Evolutionary conservation across 2,888 invertebrate species (phyloP).

Genomic region (Xanthorhoe designata): DNA sequence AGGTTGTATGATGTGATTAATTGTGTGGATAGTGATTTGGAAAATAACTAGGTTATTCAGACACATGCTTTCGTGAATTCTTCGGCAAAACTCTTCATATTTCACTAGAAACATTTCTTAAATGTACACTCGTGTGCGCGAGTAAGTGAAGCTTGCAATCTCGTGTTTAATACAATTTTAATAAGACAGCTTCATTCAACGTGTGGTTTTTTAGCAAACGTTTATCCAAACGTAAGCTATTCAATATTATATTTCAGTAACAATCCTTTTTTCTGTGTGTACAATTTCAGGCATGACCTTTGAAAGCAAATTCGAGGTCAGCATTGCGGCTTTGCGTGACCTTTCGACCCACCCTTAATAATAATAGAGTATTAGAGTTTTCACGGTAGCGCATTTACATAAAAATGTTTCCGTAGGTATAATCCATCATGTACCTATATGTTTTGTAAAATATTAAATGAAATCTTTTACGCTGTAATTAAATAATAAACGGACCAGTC

Average conservation of each 20-base stretch:
- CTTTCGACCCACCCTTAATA: background rate
- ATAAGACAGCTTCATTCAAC: background rate
- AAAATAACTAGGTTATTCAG: too few species aligned
- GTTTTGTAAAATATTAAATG: background rate
- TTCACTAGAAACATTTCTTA: background rate
- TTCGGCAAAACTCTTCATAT: background rate
- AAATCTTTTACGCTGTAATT: background rate
- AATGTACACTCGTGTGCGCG: background rate
- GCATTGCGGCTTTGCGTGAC: slow-evolving; percentile 1
- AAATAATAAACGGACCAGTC: background rate
- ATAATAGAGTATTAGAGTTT: slow-evolving; percentile 3
- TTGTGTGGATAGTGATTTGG: background rate
- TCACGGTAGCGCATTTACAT: slow-evolving; percentile 3
- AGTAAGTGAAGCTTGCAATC: background rate
- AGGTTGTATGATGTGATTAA: background rate
- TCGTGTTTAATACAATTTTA: background rate
- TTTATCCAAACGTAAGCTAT: background rate
- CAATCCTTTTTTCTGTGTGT: background rate
- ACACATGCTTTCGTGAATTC: background rate
- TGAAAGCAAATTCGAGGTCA: slow-evolving; percentile 3
- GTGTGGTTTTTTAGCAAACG: background rate
- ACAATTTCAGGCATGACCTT: background rate
- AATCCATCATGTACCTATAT: background rate
- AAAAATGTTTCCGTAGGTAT: background rate
- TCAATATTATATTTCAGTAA: background rate